Conservation (phyloP, 2,888 invertebrate species). For the Meganola albula region DNA sequence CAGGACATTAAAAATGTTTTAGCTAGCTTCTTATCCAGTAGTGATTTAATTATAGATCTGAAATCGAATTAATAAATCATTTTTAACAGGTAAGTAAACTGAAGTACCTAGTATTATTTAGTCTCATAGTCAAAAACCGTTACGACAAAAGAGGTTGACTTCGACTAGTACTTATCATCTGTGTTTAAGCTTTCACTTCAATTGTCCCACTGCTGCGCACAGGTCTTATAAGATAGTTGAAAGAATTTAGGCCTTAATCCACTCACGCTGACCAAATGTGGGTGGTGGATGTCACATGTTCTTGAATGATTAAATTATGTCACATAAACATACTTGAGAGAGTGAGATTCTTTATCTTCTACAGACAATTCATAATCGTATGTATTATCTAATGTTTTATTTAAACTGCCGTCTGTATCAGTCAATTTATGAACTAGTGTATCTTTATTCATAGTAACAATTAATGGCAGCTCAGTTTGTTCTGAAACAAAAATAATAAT, state of each 20-base stretch:
- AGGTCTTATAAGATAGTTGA: too few relatives aligned
- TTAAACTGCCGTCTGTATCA: constrained; percentile 23
- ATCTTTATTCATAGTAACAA: too few relatives aligned
- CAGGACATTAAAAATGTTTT: constrained; percentile 76
- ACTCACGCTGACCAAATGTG: too few relatives aligned
- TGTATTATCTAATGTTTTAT: constrained; percentile 14
- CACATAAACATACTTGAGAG: constrained; percentile 22
- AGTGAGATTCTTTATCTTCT: constrained; percentile 11
- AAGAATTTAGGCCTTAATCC: too few relatives aligned
- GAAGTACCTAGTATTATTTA: neutral
- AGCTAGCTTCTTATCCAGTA: constrained; percentile 74
- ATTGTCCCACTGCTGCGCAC: too few relatives aligned
- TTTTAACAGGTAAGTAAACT: neutral
- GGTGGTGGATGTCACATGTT: too few relatives aligned
- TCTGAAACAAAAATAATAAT: too few relatives aligned
- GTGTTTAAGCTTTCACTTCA: too few relatives aligned
- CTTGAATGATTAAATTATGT: too few relatives aligned
- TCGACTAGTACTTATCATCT: too few relatives aligned
- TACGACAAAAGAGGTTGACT: too few relatives aligned
- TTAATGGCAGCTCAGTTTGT: constrained; percentile 4
- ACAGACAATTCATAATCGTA: constrained; percentile 4
- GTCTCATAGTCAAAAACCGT: too few relatives aligned
- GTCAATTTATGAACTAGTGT: constrained; percentile 29
- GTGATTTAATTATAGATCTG: constrained; percentile 34
- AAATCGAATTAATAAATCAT: constrained; percentile 17